Base-by-base conservation (phyloP, 2,888 invertebrate genomes). In the Amorpha juglandis region DNA sequence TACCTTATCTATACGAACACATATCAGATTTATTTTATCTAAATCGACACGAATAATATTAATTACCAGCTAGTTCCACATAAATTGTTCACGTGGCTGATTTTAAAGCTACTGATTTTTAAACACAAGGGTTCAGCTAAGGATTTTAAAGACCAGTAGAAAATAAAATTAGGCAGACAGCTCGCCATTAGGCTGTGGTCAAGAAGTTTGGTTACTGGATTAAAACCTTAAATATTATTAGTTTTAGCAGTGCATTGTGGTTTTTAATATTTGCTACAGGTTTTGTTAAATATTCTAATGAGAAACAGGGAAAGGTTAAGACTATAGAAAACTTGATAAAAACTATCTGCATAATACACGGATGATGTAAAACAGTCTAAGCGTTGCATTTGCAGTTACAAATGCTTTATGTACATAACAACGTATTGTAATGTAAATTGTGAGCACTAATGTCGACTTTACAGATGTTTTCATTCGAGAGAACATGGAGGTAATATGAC, bases 381-480 rank as follows among this genome's bases (percentile, higher is more conserved):
- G 9, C 42, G 9, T 42, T 42, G 38, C 42, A 47, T 53, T 6
- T 55, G 45, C 35, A 27, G 27, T 27, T 27, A 27, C 27, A 55
- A 47, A 33, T 8, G 47, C 14, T 38, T 33, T 55, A 47, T 47
- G 27, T 16, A 58, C 53, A 53, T 12, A 47, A 55, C 6, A 12
- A 47, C 4, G 27, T 55, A 55, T 64, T 64, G 53, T 64, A 45
- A 64, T 64, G 64, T 33, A 53, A 64, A 64, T 64, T 64, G 11
- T 53, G 42, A 12, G 27, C 27, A 52, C n/a, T 16, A 1, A 27
- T 33, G 12, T 53, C 52, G n/a, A 45, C 9, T 27, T 27, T 11
- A 21, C 64, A 47, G 27, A 16, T 64, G 42, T 64, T 45, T 45
- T 64, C 63, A 47, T 9, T 19, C 38, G 7, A 51, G 12, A 64